Conservation (phyloP, 2,113 vertebrate species). For the Anarhynchus alexandrinus region DNA sequence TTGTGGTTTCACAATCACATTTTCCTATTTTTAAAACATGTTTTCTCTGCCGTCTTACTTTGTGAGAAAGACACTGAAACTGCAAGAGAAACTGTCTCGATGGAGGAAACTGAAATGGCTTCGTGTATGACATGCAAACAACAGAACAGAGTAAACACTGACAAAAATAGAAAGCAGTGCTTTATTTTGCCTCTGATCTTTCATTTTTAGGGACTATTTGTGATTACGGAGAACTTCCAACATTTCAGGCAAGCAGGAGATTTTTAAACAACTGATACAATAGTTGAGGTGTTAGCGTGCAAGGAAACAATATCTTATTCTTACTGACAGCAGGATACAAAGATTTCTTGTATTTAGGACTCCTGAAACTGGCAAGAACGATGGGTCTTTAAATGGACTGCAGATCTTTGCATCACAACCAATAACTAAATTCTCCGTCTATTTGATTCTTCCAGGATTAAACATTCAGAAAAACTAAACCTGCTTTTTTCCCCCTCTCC, state of each 20-base stretch:
- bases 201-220: slow-evolving; percentile 33
- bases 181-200: slow-evolving; percentile 40
- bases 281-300: not conserved
- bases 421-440: not conserved
- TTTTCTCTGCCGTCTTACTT: slow-evolving; percentile 17
- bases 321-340: slow-evolving; percentile 14
- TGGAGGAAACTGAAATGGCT: slow-evolving; percentile 44
- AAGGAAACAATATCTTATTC: not conserved
- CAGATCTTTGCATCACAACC: not conserved
- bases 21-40: slow-evolving; percentile 58
- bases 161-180: slow-evolving; percentile 35
- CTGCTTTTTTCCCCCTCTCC: not conserved
- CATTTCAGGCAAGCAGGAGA: not conserved
- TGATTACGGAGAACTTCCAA: slow-evolving; percentile 24
- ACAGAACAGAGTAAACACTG: slow-evolving; percentile 29
- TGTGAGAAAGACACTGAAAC: slow-evolving; percentile 45
- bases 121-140: not conserved
- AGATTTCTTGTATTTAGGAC: not conserved
- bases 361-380: not conserved
- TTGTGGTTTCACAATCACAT: slow-evolving; percentile 55
- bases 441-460: not conserved
- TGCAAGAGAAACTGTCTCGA: slow-evolving; percentile 43
- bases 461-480: not conserved
- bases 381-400: not conserved
- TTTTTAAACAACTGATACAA: slow-evolving; percentile 17